Percentiles rank a stretch among this genome's conserved stretches.
phyloP scores from a whole-genome alignment of 2,113 vertebrate genomes.

The Panthera uncia region DNA sequence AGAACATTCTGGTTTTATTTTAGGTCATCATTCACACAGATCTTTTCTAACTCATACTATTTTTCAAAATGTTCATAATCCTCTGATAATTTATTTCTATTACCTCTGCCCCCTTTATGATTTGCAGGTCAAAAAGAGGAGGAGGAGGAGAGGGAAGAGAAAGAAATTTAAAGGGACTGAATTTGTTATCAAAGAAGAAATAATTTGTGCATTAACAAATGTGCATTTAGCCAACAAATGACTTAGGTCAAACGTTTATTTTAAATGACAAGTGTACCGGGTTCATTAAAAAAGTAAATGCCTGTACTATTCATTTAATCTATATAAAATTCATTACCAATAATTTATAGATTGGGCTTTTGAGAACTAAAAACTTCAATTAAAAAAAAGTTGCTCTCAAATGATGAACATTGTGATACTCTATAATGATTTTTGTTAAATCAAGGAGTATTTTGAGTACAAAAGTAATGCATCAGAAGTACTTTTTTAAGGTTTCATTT shows the following conservation, averaged over 20 bases:
- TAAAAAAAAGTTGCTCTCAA: background rate
- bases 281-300: conserved; percentile 32
- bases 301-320: background rate
- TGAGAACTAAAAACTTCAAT: background rate
- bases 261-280: conserved; percentile 43
- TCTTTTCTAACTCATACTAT: conserved; percentile 45
- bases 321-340: conserved; percentile 29
- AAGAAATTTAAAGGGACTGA: conserved; percentile 33
- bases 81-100: conserved; percentile 23
- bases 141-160: background rate
- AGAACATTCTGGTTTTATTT: conserved; percentile 49
- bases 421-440: background rate
- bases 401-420: background rate
- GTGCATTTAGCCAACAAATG: conserved; percentile 2
- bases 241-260: background rate
- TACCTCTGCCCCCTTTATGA: background rate
- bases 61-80: conserved; percentile 57
- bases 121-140: conserved; percentile 14
- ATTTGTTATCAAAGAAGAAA: conserved; percentile 48
- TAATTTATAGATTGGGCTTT: background rate
- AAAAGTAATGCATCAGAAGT: conserved; percentile 6
- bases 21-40: background rate
- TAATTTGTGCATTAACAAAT: conserved; percentile 31
- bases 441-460: conserved; percentile 12
- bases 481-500: background rate